phyloP scores from a whole-genome alignment of 2,113 vertebrate genomes.

The Gobio gobio region DNA sequence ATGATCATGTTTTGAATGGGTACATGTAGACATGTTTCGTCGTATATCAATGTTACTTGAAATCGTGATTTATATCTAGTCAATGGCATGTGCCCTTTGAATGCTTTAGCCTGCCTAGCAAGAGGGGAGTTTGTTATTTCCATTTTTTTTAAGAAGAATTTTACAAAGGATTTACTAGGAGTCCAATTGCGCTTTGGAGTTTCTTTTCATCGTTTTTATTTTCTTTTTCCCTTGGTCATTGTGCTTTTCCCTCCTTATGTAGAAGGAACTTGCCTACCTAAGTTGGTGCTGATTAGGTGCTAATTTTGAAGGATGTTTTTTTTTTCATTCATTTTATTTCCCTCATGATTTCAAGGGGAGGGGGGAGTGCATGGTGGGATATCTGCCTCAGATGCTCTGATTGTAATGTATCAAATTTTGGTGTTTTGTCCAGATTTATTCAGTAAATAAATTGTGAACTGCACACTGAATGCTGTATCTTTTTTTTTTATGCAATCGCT shows the following conservation, averaged over 20 bases:
- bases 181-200: slow-evolving; percentile 82
- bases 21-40: slow-evolving; percentile 91
- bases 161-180: slow-evolving; percentile 74
- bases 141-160: slow-evolving; percentile 50
- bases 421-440: slow-evolving; percentile 99
- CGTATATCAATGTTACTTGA: slow-evolving; percentile 99
- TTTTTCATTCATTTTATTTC: slow-evolving; percentile 61
- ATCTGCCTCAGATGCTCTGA: slow-evolving; percentile 99
- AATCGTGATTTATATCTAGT: slow-evolving; percentile 95
- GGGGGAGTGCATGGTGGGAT: slow-evolving; percentile 95
- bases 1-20: slow-evolving; percentile 92
- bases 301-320: slow-evolving; percentile 85
- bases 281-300: slow-evolving; percentile 90
- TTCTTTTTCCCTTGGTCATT: slow-evolving; percentile 66
- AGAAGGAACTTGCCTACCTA: slow-evolving; percentile 85
- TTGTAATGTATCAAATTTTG: slow-evolving; percentile 98
- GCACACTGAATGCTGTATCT: slow-evolving; percentile 63
- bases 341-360: slow-evolving; percentile 65
- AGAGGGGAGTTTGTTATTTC: slow-evolving; percentile 68
- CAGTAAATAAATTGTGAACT: slow-evolving; percentile 98
- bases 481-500: neutral
- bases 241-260: slow-evolving; percentile 69
- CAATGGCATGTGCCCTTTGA: slow-evolving; percentile 95
- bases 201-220: slow-evolving; percentile 58
- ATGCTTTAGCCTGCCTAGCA: slow-evolving; percentile 89